Evolutionary conservation across 1,140 invertebrate species (phyloP).

Genomic region (Tetragonula clypearis): DNA sequence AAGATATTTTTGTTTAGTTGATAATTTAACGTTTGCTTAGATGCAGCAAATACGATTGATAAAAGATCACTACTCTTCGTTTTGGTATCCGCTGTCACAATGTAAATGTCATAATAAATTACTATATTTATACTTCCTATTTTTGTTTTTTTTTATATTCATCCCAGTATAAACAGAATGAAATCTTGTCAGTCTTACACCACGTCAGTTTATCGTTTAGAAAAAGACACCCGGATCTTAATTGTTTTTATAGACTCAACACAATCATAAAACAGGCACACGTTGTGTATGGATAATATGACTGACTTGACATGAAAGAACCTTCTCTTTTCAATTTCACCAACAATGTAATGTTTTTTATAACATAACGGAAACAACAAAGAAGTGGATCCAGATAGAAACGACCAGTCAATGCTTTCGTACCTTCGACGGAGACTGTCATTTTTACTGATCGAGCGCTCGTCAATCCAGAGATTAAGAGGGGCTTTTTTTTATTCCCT

Average conservation of each 20-base stretch:
- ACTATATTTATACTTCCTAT: neutral
- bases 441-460: constrained; percentile 68
- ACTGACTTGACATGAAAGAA: neutral
- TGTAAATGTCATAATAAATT: too few species aligned
- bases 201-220: neutral
- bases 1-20: too few species aligned
- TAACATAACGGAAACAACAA: neutral
- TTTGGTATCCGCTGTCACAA: too few species aligned
- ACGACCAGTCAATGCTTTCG: constrained; percentile 17
- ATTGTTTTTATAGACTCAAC: too few species aligned
- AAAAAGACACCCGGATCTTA: neutral
- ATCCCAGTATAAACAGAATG: too few species aligned
- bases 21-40: too few species aligned
- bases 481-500: constrained; percentile 59
- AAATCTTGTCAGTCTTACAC: neutral
- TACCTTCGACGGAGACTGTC: constrained; percentile 55
- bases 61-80: too few species aligned
- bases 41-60: too few species aligned
- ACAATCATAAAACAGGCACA: neutral
- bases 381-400: neutral
- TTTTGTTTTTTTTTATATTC: neutral
- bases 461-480: constrained; percentile 72
- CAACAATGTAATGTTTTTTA: neutral
- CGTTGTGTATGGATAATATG: too few species aligned
- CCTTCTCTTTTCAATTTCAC: neutral